These are phyloP conservation scores for Lasioglossum baleicum DNA, from an alignment of 1,140 invertebrate genomes.

Conservation along the genomic window DNA sequence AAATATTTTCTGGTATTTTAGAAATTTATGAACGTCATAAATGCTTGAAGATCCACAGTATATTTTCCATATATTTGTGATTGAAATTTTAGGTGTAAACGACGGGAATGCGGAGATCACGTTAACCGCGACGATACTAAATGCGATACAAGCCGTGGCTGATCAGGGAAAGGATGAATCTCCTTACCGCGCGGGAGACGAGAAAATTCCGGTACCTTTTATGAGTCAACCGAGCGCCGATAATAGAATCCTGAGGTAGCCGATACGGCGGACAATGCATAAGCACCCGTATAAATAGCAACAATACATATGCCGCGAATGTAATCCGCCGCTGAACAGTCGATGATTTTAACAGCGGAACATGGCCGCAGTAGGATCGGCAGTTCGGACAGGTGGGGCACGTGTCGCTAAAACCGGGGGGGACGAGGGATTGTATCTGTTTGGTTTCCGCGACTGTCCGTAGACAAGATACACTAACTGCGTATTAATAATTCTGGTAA, in stretches of 20 bases:
- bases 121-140: no score
- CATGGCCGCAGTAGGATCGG: background rate
- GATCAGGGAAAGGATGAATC: background rate
- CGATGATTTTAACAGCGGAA: slow-evolving; percentile 1
- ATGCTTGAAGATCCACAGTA: no score
- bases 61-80: no score
- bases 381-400: slow-evolving; percentile 6
- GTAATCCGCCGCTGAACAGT: background rate
- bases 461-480: no score
- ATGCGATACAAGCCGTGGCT: background rate
- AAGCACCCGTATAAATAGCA: slow-evolving; percentile 7
- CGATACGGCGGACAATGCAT: slow-evolving; percentile 16
- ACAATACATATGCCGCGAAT: background rate
- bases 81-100: no score
- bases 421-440: background rate
- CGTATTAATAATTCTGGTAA: no score
- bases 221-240: slow-evolving; percentile 1
- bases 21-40: no score
- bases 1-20: no score
- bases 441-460: background rate
- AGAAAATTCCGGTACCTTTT: background rate
- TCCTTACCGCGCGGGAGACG: background rate
- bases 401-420: background rate
- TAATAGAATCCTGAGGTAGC: background rate
- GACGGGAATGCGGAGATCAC: no score